Base-by-base conservation (phyloP, 2,888 invertebrate genomes). In the Tinea trinotella region DNA sequence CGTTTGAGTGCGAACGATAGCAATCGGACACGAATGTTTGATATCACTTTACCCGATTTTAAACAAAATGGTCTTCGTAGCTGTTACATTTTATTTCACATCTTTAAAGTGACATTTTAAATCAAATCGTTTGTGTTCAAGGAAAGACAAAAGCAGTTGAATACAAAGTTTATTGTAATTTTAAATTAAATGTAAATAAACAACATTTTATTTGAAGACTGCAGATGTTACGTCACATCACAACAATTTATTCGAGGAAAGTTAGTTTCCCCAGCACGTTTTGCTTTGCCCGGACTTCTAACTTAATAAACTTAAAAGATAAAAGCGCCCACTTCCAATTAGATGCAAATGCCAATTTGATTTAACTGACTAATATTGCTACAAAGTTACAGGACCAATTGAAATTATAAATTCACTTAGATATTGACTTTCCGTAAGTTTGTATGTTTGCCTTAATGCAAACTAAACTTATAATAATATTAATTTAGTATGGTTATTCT, bases 291-390 rank as follows among this genome's bases (percentile, higher is more conserved):
- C 13, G 40, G 40, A 15, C 40, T 40, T n/a, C 7, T 40, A 40
- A 40, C 40, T 40, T 40, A 40, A 40, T 40, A 40, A 40, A 40
- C 40, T 40, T 40, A 40, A 24, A 40, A 40, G 40, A 40, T 40
- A 4, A 4, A 40, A 40, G 40, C 40, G 3, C 15, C 40, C 15
- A 40, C 15, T 40, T 7, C 15, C 12, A 40, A 40, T 40, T 40
- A 40, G 40, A 40, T 40, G 40, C 40, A 40, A 40, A 40, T 40
- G 12, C 40, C 40, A 40, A 15, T 40, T 40, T 40, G 15, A 15
- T 40, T 40, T 40, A 40, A 13, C 13, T n/a, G n/a, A 40, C 40
- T 40, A 40, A 40, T 40, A 40, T 2, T 30, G 7, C 30, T 30
- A 2, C 30, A n/a, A 30, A 30, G 30, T 30, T 30, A 30, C 9